A percentile compares a stretch with the other conserved stretches of the same genome.
Evolutionary conservation across 2,113 vertebrate species (phyloP).

Genomic region (Vanacampus margaritifer): DNA sequence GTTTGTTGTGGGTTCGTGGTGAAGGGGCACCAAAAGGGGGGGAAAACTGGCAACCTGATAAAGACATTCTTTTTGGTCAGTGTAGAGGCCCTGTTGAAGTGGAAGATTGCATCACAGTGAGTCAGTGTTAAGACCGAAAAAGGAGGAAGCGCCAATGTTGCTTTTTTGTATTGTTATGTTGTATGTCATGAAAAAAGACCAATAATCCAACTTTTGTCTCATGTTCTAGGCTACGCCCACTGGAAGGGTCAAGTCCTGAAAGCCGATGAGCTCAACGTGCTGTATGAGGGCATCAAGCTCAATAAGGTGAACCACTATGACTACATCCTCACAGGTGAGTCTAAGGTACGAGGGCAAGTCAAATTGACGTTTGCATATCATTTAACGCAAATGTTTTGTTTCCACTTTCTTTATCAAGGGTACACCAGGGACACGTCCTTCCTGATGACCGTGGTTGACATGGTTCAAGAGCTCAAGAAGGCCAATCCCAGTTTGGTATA

Average conservation of each 20-base stretch:
- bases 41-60: slow-evolving; percentile 32
- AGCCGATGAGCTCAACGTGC: slow-evolving; percentile 84
- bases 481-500: slow-evolving; percentile 85
- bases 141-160: neutral
- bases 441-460: slow-evolving; percentile 88
- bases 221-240: slow-evolving; percentile 81
- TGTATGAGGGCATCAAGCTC: slow-evolving; percentile 90
- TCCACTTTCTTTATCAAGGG: slow-evolving; percentile 61
- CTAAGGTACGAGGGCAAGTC: neutral
- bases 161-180: too few species aligned
- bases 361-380: neutral
- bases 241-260: slow-evolving; percentile 96
- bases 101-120: slow-evolving; percentile 10
- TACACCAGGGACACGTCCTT: slow-evolving; percentile 92
- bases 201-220: neutral
- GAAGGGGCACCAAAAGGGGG: slow-evolving; percentile 31
- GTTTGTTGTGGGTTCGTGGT: slow-evolving; percentile 38
- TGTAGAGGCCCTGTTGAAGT: slow-evolving; percentile 30
- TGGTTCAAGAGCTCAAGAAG: slow-evolving; percentile 86
- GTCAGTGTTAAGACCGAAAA: slow-evolving; percentile 1
- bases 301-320: slow-evolving; percentile 89
- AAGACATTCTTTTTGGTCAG: slow-evolving; percentile 44
- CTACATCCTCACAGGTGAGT: slow-evolving; percentile 92
- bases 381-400: neutral
- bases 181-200: neutral